These are phyloP conservation scores for Myoxocephalus aenaeus DNA, from an alignment of 2,797 vertebrate genomes.

Conservation along the genomic window DNA sequence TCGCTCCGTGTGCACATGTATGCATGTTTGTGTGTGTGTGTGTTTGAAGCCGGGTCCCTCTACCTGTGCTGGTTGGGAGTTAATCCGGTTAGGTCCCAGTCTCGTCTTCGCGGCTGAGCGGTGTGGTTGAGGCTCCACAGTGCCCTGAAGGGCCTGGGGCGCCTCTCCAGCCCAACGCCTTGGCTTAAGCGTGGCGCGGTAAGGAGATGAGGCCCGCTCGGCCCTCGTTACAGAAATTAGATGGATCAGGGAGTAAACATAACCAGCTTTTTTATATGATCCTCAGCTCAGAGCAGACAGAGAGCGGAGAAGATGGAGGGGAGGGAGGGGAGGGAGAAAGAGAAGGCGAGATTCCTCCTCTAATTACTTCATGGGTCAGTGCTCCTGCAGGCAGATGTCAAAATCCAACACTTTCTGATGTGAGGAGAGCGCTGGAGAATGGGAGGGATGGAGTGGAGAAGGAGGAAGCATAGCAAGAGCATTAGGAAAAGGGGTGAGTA, in stretches of 20 bases:
- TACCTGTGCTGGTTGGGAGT: slow-evolving; percentile 83
- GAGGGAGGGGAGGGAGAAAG: slow-evolving; percentile 67
- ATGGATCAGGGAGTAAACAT: slow-evolving; percentile 96
- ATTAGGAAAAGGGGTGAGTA: slow-evolving; percentile 48
- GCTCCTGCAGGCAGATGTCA: slow-evolving; percentile 89
- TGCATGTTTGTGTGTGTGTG: slow-evolving; percentile 36
- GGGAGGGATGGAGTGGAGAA: slow-evolving; percentile 49
- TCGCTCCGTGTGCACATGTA: slow-evolving; percentile 66
- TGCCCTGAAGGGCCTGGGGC: slow-evolving; percentile 72
- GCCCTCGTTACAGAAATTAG: slow-evolving; percentile 95
- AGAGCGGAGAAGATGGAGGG: slow-evolving; percentile 66
- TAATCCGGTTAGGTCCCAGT: slow-evolving; percentile 92
- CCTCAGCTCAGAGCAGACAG: slow-evolving; percentile 75
- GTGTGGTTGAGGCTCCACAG: slow-evolving; percentile 70
- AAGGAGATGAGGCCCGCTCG: slow-evolving; percentile 88
- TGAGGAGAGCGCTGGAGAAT: slow-evolving; percentile 70
- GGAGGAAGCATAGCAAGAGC: slow-evolving; percentile 47
- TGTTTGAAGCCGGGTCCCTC: slow-evolving; percentile 71
- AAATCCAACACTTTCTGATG: slow-evolving; percentile 89
- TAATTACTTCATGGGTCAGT: slow-evolving; percentile 96
- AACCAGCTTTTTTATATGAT: slow-evolving; percentile 92
- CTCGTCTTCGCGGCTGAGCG: slow-evolving; percentile 69
- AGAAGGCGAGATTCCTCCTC: slow-evolving; percentile 89
- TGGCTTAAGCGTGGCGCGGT: slow-evolving; percentile 87
- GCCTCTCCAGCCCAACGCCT: slow-evolving; percentile 86